Conservation (phyloP, 2,113 vertebrate species). For the Cercocebus atys region DNA sequence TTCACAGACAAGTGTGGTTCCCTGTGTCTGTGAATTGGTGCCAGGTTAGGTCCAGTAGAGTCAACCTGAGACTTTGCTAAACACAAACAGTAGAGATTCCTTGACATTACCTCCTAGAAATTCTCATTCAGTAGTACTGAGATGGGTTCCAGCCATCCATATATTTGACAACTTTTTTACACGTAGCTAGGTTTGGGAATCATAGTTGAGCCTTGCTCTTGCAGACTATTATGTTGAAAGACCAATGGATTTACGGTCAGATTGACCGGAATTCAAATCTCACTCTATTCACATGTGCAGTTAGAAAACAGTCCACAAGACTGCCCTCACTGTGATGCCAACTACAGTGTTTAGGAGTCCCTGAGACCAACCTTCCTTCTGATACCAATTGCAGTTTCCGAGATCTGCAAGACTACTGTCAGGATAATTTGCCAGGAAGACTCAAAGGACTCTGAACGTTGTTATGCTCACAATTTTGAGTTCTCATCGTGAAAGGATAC, state of each 20-base stretch:
- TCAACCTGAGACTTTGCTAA: background rate
- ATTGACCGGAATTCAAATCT: background rate
- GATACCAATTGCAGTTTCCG: background rate
- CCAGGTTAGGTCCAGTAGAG: background rate
- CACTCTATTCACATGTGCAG: background rate
- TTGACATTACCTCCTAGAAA: background rate
- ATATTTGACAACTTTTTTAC: background rate
- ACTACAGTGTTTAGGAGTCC: background rate
- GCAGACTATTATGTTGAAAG: background rate
- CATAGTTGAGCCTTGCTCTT: background rate
- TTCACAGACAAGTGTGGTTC: background rate
- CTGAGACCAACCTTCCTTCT: background rate
- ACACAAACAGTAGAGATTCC: background rate
- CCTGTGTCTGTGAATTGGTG: background rate
- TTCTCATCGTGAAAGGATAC: background rate
- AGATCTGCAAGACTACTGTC: background rate
- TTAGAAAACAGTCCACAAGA: background rate
- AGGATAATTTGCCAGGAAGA: background rate
- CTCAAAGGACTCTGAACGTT: background rate
- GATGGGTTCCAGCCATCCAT: background rate
- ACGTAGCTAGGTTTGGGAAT: background rate
- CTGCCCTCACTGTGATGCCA: background rate
- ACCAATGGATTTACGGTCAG: background rate
- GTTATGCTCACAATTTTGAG: background rate
- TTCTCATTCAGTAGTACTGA: background rate